These are phyloP conservation scores for Hemiprocne comata DNA, from an alignment of 2,113 vertebrate species.

Conservation along the genomic window DNA sequence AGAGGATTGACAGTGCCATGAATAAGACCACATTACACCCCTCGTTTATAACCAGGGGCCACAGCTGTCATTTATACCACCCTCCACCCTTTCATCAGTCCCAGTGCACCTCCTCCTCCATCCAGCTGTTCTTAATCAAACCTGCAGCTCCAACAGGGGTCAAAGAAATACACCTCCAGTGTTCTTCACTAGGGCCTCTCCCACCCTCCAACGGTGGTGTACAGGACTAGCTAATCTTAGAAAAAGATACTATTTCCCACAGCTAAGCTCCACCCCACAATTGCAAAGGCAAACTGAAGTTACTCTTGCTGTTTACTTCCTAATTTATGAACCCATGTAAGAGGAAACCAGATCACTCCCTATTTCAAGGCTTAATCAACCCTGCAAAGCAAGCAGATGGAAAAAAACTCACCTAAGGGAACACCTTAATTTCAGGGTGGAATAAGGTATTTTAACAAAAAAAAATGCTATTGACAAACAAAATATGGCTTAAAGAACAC, in stretches of 20 bases:
- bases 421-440: background rate
- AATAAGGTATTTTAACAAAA: background rate
- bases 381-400: background rate
- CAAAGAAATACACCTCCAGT: background rate
- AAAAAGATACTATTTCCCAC: background rate
- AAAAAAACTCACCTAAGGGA: background rate
- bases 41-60: background rate
- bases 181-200: background rate
- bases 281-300: conserved; percentile 34
- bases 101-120: background rate
- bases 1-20: background rate
- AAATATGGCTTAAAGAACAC: background rate
- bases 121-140: background rate
- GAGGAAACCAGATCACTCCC: background rate
- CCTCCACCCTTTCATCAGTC: background rate
- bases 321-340: background rate
- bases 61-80: rapidly evolving
- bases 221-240: background rate
- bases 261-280: background rate
- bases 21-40: rapidly evolving
- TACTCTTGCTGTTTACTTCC: conserved; percentile 39
- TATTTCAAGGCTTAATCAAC: background rate
- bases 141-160: background rate
- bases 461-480: background rate
- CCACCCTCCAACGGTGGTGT: rapidly evolving